Percentiles rank a stretch among this genome's conserved stretches.
Conservation (phyloP, 2,797 vertebrate genomes). For the Dryobates pubescens region DNA sequence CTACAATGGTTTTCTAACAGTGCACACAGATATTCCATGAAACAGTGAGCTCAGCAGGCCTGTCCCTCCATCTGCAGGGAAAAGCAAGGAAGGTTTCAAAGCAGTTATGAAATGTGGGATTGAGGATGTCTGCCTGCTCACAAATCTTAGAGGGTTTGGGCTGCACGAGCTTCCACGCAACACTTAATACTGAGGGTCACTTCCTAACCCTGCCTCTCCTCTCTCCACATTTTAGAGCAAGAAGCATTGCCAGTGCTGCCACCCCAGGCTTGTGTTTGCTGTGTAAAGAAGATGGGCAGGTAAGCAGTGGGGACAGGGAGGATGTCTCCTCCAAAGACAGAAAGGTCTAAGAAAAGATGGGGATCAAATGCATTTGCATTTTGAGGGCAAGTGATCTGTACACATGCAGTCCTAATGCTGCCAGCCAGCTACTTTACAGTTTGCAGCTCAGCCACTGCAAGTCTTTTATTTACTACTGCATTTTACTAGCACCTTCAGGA, state of each 20-base stretch:
- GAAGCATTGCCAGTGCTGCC: not conserved
- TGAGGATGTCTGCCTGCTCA: not conserved
- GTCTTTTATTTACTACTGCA: not conserved
- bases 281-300: conserved; percentile 32
- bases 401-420: not conserved
- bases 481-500: conserved; percentile 18
- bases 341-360: not conserved
- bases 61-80: not conserved
- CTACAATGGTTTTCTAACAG: not conserved
- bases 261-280: not conserved
- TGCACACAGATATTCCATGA: not conserved
- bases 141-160: not conserved
- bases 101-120: not conserved
- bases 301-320: not conserved
- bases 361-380: not conserved
- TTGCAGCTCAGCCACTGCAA: not conserved
- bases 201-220: not conserved
- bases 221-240: conserved; percentile 34
- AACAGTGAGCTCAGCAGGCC: not conserved
- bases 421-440: not conserved
- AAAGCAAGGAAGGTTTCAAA: not conserved
- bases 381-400: not conserved
- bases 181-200: not conserved
- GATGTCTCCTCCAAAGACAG: not conserved
- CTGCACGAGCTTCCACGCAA: not conserved